Evolutionary conservation across 2,888 invertebrate genomes (phyloP), one percentile per base, ranked within the genome.

Genomic region (Campopleginae sp.): DNA sequence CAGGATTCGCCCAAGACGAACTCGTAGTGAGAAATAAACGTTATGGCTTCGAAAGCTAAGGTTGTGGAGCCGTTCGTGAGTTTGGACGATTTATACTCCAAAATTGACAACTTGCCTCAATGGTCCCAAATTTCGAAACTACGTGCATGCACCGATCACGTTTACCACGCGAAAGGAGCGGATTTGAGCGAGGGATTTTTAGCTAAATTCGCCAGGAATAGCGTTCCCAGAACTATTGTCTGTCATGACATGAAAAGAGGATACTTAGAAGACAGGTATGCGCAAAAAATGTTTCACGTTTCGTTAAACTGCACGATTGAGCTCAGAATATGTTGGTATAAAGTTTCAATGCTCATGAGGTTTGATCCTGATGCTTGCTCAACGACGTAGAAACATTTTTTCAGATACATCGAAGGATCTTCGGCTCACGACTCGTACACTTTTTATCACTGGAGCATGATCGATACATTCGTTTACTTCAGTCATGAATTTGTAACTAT

Each of bases 231-330:
- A 93, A 97, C 98, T 1, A 94, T 99, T 76, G 95, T 99, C 33
- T 99, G 99, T 91, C 99, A 99, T 94, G 99, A 99, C 93, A 97
- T 98, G 97, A 97, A 96, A 93, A 98, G 98, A 87, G 99, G 99
- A 87, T 99, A 99, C 94, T 95, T 97, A 72, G 97, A 97, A 90
- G 99, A 99, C 94, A 96, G 96, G 98, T 98, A 94, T 80, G 63
- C 8, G 31, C 5, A n/a, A n/a, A 77, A 51, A n/a, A 12, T 10
- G 51, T 27, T n/a, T 27, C 1, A 27, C 14, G 27, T 27, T 58
- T 6, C 14, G 27, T 14, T 5, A 14, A 14, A 58, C 27, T 4
- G 27, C 12, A 38, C 38, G 38, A 38, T 38, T 10, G 7, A 7
- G 27, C 14, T 27, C 27, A n/a, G n/a, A n/a, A n/a, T n/a, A n/a